Evolutionary conservation across 2,797 vertebrate genomes (phyloP).

Genomic region (Melanotaenia parkinsoni): DNA sequence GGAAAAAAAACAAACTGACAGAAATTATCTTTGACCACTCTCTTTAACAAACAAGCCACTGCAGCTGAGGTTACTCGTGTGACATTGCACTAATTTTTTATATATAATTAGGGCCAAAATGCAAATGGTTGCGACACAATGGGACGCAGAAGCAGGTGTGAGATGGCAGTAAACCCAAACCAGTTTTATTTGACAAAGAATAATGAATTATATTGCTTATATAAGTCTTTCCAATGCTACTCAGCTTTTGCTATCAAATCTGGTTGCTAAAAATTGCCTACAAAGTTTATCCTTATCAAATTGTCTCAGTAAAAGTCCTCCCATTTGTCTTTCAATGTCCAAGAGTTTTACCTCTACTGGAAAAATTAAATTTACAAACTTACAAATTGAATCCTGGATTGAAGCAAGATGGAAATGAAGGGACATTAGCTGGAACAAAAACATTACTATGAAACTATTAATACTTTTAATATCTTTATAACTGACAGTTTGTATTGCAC

Average conservation of each 20-base stretch:
- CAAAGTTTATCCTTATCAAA: slow-evolving; percentile 6
- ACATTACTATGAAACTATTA: slow-evolving; percentile 42
- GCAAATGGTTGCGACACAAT: slow-evolving; percentile 16
- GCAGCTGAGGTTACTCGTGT: slow-evolving; percentile 20
- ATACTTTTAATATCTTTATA: slow-evolving; percentile 51
- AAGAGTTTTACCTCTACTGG: not conserved
- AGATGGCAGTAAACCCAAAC: not conserved
- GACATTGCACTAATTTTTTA: slow-evolving; percentile 31
- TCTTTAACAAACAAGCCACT: slow-evolving; percentile 55
- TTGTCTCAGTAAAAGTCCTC: slow-evolving; percentile 13
- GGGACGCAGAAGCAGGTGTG: slow-evolving; percentile 12
- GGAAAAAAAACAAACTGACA: slow-evolving; percentile 45
- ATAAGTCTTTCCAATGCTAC: not conserved
- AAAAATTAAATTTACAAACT: slow-evolving; percentile 38
- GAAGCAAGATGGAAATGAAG: slow-evolving; percentile 15
- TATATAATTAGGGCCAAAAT: slow-evolving; percentile 35
- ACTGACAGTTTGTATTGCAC: slow-evolving; percentile 80
- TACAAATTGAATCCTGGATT: slow-evolving; percentile 35
- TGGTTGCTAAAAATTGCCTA: slow-evolving; percentile 6
- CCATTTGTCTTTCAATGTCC: slow-evolving; percentile 16
- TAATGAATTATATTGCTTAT: not conserved
- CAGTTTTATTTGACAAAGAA: slow-evolving; percentile 18
- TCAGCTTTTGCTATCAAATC: not conserved
- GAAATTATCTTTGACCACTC: slow-evolving; percentile 50
- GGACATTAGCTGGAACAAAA: slow-evolving; percentile 13